phyloP scores from a whole-genome alignment of 2,888 invertebrate species.

The Leptinotarsa peninsularis region DNA sequence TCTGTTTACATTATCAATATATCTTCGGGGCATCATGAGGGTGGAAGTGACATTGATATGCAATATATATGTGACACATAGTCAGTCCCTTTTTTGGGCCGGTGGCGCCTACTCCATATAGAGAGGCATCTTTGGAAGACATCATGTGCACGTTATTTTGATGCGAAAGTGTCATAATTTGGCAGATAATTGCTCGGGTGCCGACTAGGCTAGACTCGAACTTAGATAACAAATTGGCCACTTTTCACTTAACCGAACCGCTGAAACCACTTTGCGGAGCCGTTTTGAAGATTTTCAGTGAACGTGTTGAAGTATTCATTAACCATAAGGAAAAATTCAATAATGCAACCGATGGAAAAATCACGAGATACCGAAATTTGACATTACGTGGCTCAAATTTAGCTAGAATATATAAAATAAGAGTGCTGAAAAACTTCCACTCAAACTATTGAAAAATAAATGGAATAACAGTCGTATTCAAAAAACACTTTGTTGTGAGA shows the following conservation, averaged over 20 bases:
- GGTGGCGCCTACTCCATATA: slow-evolving; percentile 52
- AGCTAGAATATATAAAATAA: no score
- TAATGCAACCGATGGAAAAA: not conserved
- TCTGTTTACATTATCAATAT: slow-evolving; percentile 25
- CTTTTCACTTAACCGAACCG: slow-evolving; percentile 46
- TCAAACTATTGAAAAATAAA: no score
- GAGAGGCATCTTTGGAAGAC: slow-evolving; percentile 29
- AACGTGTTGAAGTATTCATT: slow-evolving; percentile 13
- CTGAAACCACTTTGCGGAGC: slow-evolving; percentile 17
- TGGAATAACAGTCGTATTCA: no score
- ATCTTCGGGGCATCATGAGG: slow-evolving; percentile 31
- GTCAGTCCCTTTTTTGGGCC: slow-evolving; percentile 35
- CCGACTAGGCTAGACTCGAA: slow-evolving; percentile 60
- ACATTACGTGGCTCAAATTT: no score
- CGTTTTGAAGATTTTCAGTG: not conserved
- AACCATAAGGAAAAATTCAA: not conserved
- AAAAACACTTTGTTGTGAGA: no score
- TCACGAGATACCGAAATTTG: not conserved
- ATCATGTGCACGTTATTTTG: slow-evolving; percentile 40
- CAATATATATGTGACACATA: slow-evolving; percentile 44
- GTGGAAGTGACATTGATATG: slow-evolving; percentile 41
- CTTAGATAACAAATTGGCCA: slow-evolving; percentile 57
- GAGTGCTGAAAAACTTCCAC: no score
- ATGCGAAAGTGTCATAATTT: slow-evolving; percentile 62
- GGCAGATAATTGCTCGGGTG: slow-evolving; percentile 63